Conservation (phyloP, 2,113 vertebrate species). For the Anarrhichthys ocellatus region DNA sequence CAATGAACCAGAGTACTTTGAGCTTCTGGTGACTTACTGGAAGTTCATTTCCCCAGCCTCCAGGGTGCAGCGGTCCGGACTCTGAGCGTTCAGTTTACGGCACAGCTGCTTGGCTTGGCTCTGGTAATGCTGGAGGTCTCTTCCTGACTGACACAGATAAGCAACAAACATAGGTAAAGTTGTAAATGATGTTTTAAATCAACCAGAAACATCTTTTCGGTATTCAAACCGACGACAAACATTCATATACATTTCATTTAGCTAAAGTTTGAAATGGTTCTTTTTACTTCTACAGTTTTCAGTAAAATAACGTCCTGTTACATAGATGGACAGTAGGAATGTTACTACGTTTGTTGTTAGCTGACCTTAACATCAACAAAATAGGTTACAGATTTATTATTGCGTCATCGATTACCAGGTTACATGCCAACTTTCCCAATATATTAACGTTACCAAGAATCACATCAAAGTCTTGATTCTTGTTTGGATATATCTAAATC, state of each 20-base stretch:
- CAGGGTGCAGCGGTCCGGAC: conserved; percentile 93
- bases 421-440: background rate
- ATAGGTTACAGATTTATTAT: background rate
- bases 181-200: background rate
- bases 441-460: background rate
- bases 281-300: background rate
- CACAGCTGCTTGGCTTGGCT: conserved; percentile 97
- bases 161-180: background rate
- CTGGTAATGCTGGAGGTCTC: conserved; percentile 96
- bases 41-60: conserved; percentile 93
- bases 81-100: conserved; percentile 93
- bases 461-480: background rate
- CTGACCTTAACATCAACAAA: background rate
- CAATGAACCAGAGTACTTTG: background rate
- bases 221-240: background rate
- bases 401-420: background rate
- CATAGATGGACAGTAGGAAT: background rate
- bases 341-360: background rate
- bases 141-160: conserved; percentile 85
- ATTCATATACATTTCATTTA: background rate
- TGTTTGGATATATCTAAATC: background rate
- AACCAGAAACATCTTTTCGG: background rate
- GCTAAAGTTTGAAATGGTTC: background rate
- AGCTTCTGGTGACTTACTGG: conserved; percentile 87
- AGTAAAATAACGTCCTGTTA: background rate